Evolutionary conservation across 2,113 vertebrate species (phyloP), one percentile per base, ranked within the genome.

Genomic region (Albula goreensis): DNA sequence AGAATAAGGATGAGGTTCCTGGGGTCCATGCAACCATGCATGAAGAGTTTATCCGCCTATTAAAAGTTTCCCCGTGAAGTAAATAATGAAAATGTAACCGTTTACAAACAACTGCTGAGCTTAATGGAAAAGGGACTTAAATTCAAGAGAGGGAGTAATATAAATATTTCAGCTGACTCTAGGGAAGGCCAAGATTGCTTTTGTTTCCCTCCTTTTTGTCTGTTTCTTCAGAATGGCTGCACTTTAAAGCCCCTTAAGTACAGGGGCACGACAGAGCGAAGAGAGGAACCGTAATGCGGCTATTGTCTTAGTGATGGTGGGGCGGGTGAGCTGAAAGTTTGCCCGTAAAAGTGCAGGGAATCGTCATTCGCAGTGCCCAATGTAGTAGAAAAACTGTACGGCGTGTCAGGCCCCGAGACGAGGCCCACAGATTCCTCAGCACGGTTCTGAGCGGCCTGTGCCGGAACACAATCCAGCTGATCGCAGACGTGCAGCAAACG

Each of bases 161-260:
- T 85, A n/a, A 79, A 88, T 87, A 25, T 85, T 85, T 78, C n/a
- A 89, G 53, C 85, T 85, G 17, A 5, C 41, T 77, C 86, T 12
- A n/a, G 81, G 53, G 41, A 77, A 50, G 78, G 52, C 31, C 11
- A 83, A n/a, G 17, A 66, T 48, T 60, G 78, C 5, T 22, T 13
- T 60, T 70, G 22, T 57, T 70, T 15, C 60, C 31, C 13, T 31
- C 8, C n/a, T 0, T 74, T 19, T 74, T 70, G 19, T 19, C 22
- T 74, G 60, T 74, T 31, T 9, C 4, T 10, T 74, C 22, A n/a
- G 70, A 74, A n/a, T 74, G 9, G n/a, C n/a, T 31, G 70, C 19
- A 10, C 17, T n/a, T 74, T 31, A 31, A 74, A 25, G 9, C 22
- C 70, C n/a, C 22, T 74, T 74, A 74, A 31, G n/a, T 31, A 10